Evolutionary conservation across 2,888 invertebrate genomes (phyloP), one percentile per base, ranked within the genome.

Genomic region (Exocentrus adspersus): DNA sequence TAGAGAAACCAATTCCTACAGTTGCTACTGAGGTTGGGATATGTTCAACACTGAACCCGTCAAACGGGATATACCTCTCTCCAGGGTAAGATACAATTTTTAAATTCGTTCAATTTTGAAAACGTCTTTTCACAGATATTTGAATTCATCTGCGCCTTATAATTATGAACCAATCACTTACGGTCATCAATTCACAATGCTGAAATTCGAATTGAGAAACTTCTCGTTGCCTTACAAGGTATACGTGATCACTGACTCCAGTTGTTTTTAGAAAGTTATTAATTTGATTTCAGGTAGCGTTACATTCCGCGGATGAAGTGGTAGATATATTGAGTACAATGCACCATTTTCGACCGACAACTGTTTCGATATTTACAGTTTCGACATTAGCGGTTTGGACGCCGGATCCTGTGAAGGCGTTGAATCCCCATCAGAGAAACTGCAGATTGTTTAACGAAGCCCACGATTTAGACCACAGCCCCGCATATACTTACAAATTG

Each of bases 401-500:
- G 20, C 41, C 60, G 16, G 21, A 63, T 0, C 24, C 7, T n/a
- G 52, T 65, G 1, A 16, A 32, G 32, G 32, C 30, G n/a, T 50
- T 67, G 19, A 28, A n/a, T 12, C 9, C 53, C 1, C 7, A 64
- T 19, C 81, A 82, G 67, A 74, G 82, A 54, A 75, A 78, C 17
- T 82, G 82, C 61, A 69, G 78, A 28, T 74, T 77, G 41, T 19
- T 54, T 1, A 42, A 73, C 3, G 81, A 82, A 67, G 67, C 72
- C 2, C 67, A 77, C n/a, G 71, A 75, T 24, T 64, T 82, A 21
- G 46, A 69, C 5, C 72, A 78, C 45, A 79, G 78, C 61, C 77
- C 77, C 2, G 65, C 78, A 24, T 82, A 82, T 64, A 75, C 76
- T 12, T 79, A 80, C 72, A 80, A 79, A 30, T 53, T 81, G 57